phyloP scores from a whole-genome alignment of 2,113 vertebrate genomes.

The Eretmochelys imbricata region DNA sequence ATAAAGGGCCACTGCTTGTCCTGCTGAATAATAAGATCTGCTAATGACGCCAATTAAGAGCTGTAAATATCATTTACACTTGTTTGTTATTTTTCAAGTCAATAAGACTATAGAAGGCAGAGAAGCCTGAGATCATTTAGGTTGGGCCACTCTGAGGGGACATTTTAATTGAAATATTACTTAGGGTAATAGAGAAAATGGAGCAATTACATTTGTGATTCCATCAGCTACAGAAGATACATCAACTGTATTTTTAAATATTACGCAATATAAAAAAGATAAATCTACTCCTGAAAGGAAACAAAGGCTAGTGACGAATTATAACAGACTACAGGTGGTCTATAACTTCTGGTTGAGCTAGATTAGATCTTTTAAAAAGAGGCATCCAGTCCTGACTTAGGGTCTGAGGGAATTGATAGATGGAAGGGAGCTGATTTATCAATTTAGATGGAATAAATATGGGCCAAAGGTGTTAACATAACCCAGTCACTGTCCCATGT shows the following conservation, averaged over 20 bases:
- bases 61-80: constrained; percentile 81
- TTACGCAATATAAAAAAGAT: not conserved
- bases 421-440: not conserved
- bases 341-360: not conserved
- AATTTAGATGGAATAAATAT: not conserved
- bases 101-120: constrained; percentile 71
- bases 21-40: constrained; percentile 80
- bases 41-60: constrained; percentile 83
- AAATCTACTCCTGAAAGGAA: not conserved
- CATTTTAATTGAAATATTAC: constrained; percentile 70
- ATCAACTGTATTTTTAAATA: not conserved
- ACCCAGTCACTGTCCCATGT: not conserved
- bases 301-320: not conserved
- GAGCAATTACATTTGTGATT: constrained; percentile 26
- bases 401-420: not conserved
- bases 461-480: not conserved
- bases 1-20: constrained; percentile 81
- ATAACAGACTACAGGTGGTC: not conserved
- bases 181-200: constrained; percentile 26
- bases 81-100: constrained; percentile 84
- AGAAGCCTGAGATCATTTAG: constrained; percentile 65
- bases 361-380: not conserved
- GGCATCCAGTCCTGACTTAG: not conserved
- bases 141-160: constrained; percentile 47
- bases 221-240: not conserved